These are phyloP conservation scores for Fissipunctia ypsillon DNA, from an alignment of 2,888 invertebrate species.

Conservation along the genomic window DNA sequence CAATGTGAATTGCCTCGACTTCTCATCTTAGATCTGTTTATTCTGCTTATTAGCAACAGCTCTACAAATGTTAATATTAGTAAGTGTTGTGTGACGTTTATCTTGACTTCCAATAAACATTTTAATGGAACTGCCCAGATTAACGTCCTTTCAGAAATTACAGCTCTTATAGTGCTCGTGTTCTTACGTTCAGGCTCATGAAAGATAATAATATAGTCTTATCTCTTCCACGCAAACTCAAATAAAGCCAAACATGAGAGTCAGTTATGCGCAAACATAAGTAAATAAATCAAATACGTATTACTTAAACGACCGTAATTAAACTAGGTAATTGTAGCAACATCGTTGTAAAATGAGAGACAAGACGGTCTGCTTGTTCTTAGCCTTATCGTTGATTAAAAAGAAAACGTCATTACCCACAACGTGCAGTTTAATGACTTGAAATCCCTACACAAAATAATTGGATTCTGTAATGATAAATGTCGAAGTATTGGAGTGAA, in stretches of 20 bases:
- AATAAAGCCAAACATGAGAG: conserved; percentile 23
- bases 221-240: conserved; percentile 25
- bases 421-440: conserved; percentile 1
- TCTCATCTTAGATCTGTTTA: neutral
- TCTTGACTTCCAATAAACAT: conserved; percentile 17
- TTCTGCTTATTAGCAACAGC: neutral
- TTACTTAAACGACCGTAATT: conserved; percentile 21
- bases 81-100: conserved; percentile 30
- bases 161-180: neutral
- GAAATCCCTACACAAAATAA: conserved; percentile 9
- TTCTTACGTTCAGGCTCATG: neutral
- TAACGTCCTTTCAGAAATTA: conserved; percentile 6
- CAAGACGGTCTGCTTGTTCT: neutral
- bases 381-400: conserved; percentile 32
- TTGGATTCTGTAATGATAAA: neutral
- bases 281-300: conserved; percentile 6
- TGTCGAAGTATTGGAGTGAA: neutral
- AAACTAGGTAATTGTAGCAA: conserved; percentile 12
- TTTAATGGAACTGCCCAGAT: conserved; percentile 40
- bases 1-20: neutral
- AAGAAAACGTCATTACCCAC: neutral
- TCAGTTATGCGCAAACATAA: conserved; percentile 4
- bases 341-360: conserved; percentile 4
- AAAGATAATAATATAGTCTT: conserved; percentile 23
- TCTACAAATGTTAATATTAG: conserved; percentile 16